These are phyloP conservation scores for Carassius carassius DNA, from an alignment of 2,113 vertebrate species.

Conservation along the genomic window DNA sequence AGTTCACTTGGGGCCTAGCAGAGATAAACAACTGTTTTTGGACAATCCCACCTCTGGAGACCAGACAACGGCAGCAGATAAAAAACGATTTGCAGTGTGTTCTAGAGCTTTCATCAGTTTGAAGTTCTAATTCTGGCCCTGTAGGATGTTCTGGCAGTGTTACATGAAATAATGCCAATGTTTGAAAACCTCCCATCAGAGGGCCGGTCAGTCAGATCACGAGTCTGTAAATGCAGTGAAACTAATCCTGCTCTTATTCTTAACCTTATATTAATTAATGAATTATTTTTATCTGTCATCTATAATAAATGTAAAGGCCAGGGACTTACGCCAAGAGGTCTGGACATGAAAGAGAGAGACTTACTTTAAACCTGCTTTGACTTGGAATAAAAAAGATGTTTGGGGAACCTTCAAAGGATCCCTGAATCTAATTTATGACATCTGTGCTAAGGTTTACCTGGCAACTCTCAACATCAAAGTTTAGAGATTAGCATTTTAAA, in stretches of 20 bases:
- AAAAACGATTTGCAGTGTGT: not conserved
- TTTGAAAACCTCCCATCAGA: not conserved
- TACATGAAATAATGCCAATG: conserved; percentile 24
- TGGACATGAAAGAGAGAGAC: conserved; percentile 72
- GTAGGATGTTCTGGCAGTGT: not conserved
- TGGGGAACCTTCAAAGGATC: conserved; percentile 74
- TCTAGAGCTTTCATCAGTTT: conserved; percentile 15
- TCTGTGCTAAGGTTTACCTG: conserved; percentile 69
- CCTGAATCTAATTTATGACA: conserved; percentile 74
- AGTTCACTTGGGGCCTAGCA: not conserved
- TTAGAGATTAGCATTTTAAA: conserved; percentile 69
- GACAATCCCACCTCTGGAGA: not conserved
- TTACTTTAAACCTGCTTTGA: conserved; percentile 72
- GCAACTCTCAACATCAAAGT: conserved; percentile 70
- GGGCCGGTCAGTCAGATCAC: not conserved
- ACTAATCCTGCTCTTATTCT: conserved; percentile 28
- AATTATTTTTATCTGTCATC: conserved; percentile 67
- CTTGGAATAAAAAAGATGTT: conserved; percentile 72
- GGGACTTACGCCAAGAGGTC: conserved; percentile 71
- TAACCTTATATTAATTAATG: conserved; percentile 65
- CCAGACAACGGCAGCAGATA: not conserved
- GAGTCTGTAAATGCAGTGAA: not conserved
- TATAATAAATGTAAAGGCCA: conserved; percentile 72
- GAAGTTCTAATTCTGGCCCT: not conserved
- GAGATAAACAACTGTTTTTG: conserved; percentile 25